phyloP scores from a whole-genome alignment of 2,113 vertebrate species.

The Apteryx owenii region DNA sequence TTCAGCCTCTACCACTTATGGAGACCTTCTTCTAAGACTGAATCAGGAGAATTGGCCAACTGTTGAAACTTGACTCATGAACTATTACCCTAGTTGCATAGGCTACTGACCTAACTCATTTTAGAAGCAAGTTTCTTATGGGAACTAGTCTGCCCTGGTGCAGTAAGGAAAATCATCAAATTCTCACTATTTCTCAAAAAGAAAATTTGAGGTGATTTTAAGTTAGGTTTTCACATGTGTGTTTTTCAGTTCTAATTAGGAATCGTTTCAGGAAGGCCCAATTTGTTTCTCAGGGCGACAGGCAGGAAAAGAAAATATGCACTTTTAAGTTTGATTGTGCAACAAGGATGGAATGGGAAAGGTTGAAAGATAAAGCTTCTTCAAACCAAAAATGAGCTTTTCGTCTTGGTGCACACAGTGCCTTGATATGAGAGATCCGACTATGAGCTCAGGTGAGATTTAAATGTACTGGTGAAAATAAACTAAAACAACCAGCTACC shows the following conservation, averaged over 20 bases:
- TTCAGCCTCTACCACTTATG: neutral
- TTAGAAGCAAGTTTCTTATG: neutral
- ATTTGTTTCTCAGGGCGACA: neutral
- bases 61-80: neutral
- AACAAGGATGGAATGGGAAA: neutral
- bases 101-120: accelerated
- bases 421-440: neutral
- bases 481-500: neutral
- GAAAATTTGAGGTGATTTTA: neutral
- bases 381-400: neutral
- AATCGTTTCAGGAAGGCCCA: neutral
- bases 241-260: neutral
- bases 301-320: neutral
- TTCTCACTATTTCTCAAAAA: neutral
- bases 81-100: neutral
- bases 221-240: neutral
- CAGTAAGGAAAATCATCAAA: neutral
- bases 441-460: neutral
- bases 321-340: neutral
- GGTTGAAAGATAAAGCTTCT: neutral
- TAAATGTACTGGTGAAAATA: neutral
- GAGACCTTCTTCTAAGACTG: neutral
- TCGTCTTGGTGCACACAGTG: neutral
- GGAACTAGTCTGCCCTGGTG: neutral
- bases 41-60: neutral